Percentiles rank a stretch among this genome's conserved stretches.
Conservation (phyloP, 2,797 vertebrate genomes). For the Euphonia xanthogaster region DNA sequence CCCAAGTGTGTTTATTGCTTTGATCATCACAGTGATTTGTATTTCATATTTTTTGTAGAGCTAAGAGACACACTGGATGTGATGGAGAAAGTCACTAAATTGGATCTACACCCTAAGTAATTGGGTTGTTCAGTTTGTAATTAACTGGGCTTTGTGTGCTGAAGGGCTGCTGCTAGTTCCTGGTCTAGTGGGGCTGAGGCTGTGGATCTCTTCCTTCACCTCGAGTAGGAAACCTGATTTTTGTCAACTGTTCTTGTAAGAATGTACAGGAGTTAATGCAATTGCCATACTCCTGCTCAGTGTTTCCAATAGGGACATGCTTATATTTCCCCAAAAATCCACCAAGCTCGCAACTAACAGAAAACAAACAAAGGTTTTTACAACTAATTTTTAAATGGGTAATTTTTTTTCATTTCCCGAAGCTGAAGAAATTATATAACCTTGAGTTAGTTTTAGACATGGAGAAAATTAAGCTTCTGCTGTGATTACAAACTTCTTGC, state of each 20-base stretch:
- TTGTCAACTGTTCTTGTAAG: not conserved
- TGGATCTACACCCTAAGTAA: not conserved
- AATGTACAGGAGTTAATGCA: not conserved
- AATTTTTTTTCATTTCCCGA: not conserved
- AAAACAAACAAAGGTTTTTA: not conserved
- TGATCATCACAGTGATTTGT: not conserved
- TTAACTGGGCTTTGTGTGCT: not conserved
- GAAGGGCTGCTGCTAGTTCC: not conserved
- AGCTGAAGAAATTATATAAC: not conserved
- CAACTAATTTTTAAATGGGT: not conserved
- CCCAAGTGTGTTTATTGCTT: rapidly evolving
- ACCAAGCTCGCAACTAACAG: not conserved
- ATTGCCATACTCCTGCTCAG: not conserved
- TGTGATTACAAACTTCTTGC: not conserved
- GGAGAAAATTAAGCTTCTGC: not conserved
- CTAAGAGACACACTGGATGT: not conserved
- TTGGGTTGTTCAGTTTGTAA: not conserved
- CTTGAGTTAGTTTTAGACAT: not conserved
- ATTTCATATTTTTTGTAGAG: not conserved
- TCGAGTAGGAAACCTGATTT: not conserved
- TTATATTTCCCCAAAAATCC: not conserved
- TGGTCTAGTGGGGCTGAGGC: not conserved
- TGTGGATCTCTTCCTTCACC: not conserved
- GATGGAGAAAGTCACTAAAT: not conserved
- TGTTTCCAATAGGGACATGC: not conserved